These are phyloP conservation scores for Nerophis lumbriciformis DNA, from an alignment of 2,113 vertebrate genomes.

Conservation along the genomic window DNA sequence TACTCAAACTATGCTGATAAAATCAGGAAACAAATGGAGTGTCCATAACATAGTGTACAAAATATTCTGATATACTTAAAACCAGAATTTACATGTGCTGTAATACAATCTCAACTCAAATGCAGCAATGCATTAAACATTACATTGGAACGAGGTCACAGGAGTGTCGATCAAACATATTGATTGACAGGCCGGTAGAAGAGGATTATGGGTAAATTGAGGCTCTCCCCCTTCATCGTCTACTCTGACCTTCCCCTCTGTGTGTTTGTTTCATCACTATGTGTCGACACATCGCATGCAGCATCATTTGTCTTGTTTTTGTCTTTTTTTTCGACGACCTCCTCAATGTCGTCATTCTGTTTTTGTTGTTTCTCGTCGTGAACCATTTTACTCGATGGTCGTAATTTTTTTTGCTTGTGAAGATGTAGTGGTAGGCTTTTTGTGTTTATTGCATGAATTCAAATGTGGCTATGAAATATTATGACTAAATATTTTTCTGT, in stretches of 20 bases:
- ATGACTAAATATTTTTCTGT: background rate
- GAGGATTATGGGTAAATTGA: constrained; percentile 41
- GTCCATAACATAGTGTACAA: background rate
- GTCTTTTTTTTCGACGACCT: constrained; percentile 69
- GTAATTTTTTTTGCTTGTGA: constrained; percentile 13
- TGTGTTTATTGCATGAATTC: background rate
- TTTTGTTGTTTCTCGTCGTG: constrained; percentile 65
- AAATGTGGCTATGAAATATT: background rate
- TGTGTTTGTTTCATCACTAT: constrained; percentile 34
- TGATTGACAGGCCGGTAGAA: constrained; percentile 45
- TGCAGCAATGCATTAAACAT: background rate
- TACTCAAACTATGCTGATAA: too few species aligned
- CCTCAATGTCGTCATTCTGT: constrained; percentile 63
- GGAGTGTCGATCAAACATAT: constrained; percentile 62
- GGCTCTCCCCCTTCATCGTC: constrained; percentile 14
- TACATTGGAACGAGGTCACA: constrained; percentile 52
- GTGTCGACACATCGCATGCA: constrained; percentile 74
- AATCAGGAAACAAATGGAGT: background rate
- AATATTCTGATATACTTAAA: background rate
- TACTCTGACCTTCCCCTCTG: constrained; percentile 34
- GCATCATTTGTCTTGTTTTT: constrained; percentile 68
- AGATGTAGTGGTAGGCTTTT: background rate
- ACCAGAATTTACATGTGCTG: background rate
- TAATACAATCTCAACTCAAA: background rate
- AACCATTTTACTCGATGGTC: constrained; percentile 61